Evolutionary conservation across 2,797 vertebrate genomes (phyloP).

Genomic region (Alectoris magna): DNA sequence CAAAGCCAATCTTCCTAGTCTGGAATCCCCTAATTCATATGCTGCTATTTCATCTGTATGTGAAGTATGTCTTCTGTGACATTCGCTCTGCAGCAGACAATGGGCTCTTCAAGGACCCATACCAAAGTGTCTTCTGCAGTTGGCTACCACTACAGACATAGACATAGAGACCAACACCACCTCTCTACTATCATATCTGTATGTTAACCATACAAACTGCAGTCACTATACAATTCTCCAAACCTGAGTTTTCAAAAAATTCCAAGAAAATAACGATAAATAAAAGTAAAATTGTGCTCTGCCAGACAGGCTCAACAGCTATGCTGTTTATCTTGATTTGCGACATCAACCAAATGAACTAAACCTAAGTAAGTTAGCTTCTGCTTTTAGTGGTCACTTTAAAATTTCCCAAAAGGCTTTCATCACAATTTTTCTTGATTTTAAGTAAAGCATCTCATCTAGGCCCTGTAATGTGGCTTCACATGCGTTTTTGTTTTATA

Average conservation of each 20-base stretch:
- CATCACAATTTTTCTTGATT: neutral
- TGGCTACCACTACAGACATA: neutral
- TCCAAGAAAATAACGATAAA: no score
- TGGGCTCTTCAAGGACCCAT: neutral
- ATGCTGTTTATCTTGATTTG: neutral
- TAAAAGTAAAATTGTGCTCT: neutral
- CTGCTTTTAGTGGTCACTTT: neutral
- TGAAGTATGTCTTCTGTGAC: neutral
- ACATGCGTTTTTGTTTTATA: neutral
- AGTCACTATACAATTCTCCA: neutral
- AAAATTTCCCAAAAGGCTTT: neutral
- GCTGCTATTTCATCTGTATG: neutral
- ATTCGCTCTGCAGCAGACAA: neutral
- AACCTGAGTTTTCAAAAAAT: neutral
- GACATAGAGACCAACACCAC: neutral
- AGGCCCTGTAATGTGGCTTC: neutral
- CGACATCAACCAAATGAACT: neutral
- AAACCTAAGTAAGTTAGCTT: neutral
- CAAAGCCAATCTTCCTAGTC: neutral
- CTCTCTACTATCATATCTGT: neutral
- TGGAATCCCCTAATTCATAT: neutral
- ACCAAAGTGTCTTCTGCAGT: neutral
- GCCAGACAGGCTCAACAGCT: neutral
- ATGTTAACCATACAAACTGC: neutral
- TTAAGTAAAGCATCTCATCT: conserved; percentile 2